phyloP scores from a whole-genome alignment of 1,140 invertebrate genomes.

The Diorhabda elongata region DNA sequence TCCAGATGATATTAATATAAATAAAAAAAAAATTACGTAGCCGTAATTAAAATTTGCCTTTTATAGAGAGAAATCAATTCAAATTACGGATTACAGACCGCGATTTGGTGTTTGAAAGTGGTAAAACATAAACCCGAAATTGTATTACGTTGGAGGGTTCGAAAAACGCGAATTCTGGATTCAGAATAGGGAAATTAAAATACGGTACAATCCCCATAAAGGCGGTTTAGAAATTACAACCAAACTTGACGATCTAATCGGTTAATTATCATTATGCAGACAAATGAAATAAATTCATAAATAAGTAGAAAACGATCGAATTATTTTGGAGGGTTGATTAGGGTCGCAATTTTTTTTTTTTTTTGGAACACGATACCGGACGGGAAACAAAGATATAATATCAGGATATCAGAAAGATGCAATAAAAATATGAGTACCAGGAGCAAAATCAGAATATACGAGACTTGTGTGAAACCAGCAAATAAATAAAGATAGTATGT shows the following conservation, averaged over 20 bases:
- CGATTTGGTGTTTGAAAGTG: background rate
- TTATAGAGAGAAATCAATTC: background rate
- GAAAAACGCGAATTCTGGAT: background rate
- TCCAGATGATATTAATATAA: background rate
- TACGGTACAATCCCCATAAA: background rate
- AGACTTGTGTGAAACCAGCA: too few species aligned
- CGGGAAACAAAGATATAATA: too few species aligned
- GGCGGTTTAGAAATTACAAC: background rate
- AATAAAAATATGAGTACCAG: too few species aligned
- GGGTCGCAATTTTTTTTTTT: too few species aligned
- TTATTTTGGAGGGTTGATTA: too few species aligned
- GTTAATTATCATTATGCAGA: background rate
- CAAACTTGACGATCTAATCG: constrained; percentile 2
- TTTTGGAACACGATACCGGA: too few species aligned
- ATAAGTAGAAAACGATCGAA: too few species aligned
- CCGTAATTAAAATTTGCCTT: background rate
- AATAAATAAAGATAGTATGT: too few species aligned
- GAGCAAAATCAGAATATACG: too few species aligned
- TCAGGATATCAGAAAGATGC: too few species aligned
- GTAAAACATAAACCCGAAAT: background rate
- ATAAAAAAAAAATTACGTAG: background rate
- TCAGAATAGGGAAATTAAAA: background rate
- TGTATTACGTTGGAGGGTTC: background rate
- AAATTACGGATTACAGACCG: background rate
- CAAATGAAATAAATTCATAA: too few species aligned